Base-by-base conservation (phyloP, 2,113 vertebrate genomes). In the Callospermophilus lateralis region DNA sequence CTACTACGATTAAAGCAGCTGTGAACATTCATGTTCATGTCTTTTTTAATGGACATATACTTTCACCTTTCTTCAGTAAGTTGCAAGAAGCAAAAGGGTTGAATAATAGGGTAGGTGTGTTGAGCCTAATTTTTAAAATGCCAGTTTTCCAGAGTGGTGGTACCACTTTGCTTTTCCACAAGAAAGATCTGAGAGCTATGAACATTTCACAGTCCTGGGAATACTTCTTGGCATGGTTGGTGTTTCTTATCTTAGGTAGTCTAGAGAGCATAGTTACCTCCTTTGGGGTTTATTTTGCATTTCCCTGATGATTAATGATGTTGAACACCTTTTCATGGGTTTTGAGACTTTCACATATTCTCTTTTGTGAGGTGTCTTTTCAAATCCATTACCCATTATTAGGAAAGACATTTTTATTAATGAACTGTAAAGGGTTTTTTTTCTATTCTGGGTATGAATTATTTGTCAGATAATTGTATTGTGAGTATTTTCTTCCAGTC, bases 281-380 rank as follows among this genome's bases (percentile, higher is more conserved):
- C 63, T 78, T 78, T 84, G 26, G 26, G 39, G 20, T 70, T 91
- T 83, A 83, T 88, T 92, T 84, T 92, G 28, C 63, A 42, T 61
- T 74, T 86, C 20, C 73, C 32, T 90, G 55, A 30, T 81, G 67
- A 76, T 51, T 68, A 72, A 72, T 58, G 37, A 83, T 63, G 6
- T 68, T 77, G 48, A 87, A 37, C 19, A 81, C 65, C 67, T 61
- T 96, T 90, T 74, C 34, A 37, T 53, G 11, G 58, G 17, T 51
- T 67, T 93, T 84, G 45, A 34, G 20, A 51, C 32, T 53, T 89
- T 78, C 84, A 24, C 42, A 16, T 67, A 51, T 53, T 51, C 37
- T 83, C 55, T 84, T 85, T 65, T 55, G 28, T 89, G 45, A 73
- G 70, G 65, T 42, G 16, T 79, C 86, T 84, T 85, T 86, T 74